A percentile compares a stretch with the other conserved stretches of the same genome.
phyloP scores from a whole-genome alignment of 2,888 invertebrate species.

The Melieria picta region DNA sequence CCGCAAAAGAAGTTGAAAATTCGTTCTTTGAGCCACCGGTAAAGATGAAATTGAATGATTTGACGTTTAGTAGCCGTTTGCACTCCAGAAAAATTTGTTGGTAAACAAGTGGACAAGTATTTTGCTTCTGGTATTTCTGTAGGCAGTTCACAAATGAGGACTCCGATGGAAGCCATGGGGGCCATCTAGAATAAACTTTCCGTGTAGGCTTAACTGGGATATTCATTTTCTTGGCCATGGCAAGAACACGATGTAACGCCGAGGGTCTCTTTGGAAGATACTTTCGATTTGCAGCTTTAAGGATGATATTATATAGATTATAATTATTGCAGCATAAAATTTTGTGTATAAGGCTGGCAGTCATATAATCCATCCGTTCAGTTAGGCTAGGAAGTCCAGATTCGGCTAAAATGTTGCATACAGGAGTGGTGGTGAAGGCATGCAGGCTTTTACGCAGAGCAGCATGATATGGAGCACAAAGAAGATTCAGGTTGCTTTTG shows the following conservation, averaged over 20 bases:
- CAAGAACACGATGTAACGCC: not conserved
- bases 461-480: conserved; percentile 1
- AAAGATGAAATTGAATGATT: too few species aligned
- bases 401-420: not conserved
- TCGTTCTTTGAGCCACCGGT: not conserved
- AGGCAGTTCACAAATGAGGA: not conserved
- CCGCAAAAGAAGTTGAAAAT: not conserved
- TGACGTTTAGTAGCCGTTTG: not conserved
- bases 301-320: not conserved
- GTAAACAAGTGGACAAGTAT: not conserved
- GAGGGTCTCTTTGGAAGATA: not conserved
- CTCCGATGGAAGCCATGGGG: not conserved
- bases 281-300: not conserved
- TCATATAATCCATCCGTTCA: conserved; percentile 1
- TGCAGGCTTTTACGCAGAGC: conserved; percentile 7
- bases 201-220: not conserved
- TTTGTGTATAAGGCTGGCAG: conserved; percentile 8
- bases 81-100: not conserved
- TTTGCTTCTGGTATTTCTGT: conserved; percentile 3
- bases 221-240: conserved; percentile 2
- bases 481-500: conserved; percentile 10
- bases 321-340: conserved; percentile 3
- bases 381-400: not conserved
- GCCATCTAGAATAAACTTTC: not conserved
- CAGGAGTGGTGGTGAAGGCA: conserved; percentile 11